These are phyloP conservation scores for Himalopsyche anomala DNA, from an alignment of 2,888 invertebrate genomes.

Conservation along the genomic window DNA sequence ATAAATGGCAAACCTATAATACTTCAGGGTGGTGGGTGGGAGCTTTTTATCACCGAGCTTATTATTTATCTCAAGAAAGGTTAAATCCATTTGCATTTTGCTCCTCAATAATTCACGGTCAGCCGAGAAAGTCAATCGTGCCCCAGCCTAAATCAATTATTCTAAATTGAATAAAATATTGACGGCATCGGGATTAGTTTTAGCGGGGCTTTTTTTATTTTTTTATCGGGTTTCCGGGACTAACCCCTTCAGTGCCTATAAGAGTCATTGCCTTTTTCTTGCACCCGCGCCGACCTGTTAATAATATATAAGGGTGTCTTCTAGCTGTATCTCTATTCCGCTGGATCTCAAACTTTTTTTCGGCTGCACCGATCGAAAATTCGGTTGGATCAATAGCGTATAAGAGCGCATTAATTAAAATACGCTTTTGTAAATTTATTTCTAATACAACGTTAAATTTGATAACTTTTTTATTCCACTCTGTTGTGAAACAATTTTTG, in stretches of 20 bases:
- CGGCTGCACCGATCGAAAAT: no score
- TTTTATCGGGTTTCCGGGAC: conserved; percentile 13
- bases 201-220: not conserved
- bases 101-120: not conserved
- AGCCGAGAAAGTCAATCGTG: not conserved
- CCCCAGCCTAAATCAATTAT: not conserved
- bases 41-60: no score
- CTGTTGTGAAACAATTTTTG: no score
- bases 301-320: conserved; percentile 3
- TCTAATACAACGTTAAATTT: no score
- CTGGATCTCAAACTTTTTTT: not conserved
- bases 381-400: no score
- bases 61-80: not conserved
- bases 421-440: no score
- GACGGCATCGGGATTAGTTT: not conserved
- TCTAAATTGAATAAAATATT: conserved; percentile 15
- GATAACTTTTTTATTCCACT: no score
- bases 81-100: not conserved
- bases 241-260: conserved; percentile 18
- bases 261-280: conserved; percentile 30
- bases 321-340: not conserved
- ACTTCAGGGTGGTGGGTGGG: no score
- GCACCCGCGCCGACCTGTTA: conserved; percentile 10
- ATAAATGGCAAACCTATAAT: no score
- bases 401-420: no score